Evolutionary conservation across 2,888 invertebrate genomes (phyloP).

Genomic region (Drosophila neonasuta): DNA sequence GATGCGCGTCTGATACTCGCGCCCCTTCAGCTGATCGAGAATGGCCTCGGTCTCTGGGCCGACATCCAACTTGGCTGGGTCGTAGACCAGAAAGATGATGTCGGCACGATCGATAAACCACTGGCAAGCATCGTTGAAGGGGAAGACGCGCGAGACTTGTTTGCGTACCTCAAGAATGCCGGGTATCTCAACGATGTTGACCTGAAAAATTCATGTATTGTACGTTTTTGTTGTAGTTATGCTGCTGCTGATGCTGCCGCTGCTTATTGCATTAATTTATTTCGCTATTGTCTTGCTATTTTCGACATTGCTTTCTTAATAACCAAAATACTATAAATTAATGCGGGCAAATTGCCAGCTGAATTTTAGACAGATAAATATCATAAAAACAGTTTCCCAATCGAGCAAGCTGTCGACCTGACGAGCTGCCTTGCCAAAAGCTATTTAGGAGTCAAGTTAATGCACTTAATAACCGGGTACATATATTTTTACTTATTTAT

Average conservation of each 20-base stretch:
- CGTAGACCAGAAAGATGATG: slow-evolving; percentile 96
- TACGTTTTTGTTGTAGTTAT: slow-evolving; percentile 6
- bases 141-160: slow-evolving; percentile 95
- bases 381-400: slow-evolving; percentile 63
- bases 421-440: slow-evolving; percentile 59
- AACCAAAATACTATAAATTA: slow-evolving; percentile 66
- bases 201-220: slow-evolving; percentile 83
- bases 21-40: slow-evolving; percentile 95
- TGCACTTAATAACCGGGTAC: slow-evolving; percentile 47
- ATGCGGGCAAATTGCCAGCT: slow-evolving; percentile 63
- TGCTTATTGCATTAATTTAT: slow-evolving; percentile 29
- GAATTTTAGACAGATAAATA: slow-evolving; percentile 32
- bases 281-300: slow-evolving; percentile 58
- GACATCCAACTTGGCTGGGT: slow-evolving; percentile 96
- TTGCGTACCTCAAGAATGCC: slow-evolving; percentile 97
- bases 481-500: not conserved
- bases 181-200: slow-evolving; percentile 97
- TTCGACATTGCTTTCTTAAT: slow-evolving; percentile 67
- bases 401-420: slow-evolving; percentile 26
- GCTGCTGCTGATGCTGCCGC: not conserved
- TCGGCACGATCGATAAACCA: slow-evolving; percentile 99
- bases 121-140: slow-evolving; percentile 97
- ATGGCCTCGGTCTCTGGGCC: slow-evolving; percentile 97
- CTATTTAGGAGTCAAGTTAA: slow-evolving; percentile 66
- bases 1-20: slow-evolving; percentile 95